A percentile compares a stretch with the other conserved stretches of the same genome.
phyloP scores from a whole-genome alignment of 37 sponge, comb jelly and placozoan species.

The Geodia barretti region DNA sequence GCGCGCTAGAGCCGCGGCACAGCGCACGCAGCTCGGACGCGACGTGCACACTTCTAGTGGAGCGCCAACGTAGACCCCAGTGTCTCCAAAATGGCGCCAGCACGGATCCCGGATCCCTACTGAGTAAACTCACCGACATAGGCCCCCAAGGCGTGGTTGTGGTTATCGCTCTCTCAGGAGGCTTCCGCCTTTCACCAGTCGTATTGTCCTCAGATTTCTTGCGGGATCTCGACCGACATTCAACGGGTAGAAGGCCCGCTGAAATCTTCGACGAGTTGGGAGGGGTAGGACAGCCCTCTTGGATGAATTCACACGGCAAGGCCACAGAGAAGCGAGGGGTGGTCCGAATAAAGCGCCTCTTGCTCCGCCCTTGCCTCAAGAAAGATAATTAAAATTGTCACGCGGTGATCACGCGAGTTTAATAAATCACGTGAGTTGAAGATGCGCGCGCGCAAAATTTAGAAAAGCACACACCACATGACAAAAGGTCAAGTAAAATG shows the following conservation, averaged over 20 bases:
- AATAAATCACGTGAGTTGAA: background rate
- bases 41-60: no score
- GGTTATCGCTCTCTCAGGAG: conserved; percentile 5
- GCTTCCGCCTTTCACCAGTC: conserved; percentile 11
- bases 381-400: background rate
- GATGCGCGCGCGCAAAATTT: background rate
- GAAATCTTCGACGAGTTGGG: background rate
- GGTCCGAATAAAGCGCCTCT: background rate
- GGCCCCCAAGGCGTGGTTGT: conserved; percentile 28
- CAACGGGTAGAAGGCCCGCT: background rate
- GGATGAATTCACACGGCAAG: background rate
- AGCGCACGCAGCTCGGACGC: no score
- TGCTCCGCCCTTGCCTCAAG: background rate
- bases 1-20: no score
- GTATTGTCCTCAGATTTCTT: background rate
- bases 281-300: background rate
- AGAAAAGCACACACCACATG: background rate
- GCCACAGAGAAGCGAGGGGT: background rate
- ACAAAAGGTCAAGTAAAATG: background rate
- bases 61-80: no score
- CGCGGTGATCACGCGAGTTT: background rate
- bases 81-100: no score
- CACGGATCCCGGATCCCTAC: background rate
- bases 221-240: background rate
- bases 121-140: background rate